Percentiles rank a stretch among this genome's conserved stretches.
Evolutionary conservation across 1,140 invertebrate genomes (phyloP).

Genomic region (Plectrocnemia conspersa): DNA sequence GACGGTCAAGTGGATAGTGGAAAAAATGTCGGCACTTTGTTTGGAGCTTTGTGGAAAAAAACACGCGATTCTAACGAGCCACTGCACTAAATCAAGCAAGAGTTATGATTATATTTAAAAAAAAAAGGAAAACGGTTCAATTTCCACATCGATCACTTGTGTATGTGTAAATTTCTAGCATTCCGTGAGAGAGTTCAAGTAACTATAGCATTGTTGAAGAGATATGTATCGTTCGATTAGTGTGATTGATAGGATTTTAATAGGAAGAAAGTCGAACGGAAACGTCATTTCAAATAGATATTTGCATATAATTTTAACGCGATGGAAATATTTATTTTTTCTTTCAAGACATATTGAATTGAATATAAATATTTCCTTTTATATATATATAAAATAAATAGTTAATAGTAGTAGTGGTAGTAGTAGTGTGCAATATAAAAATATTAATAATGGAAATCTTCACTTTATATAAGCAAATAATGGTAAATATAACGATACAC

Average conservation of each 20-base stretch:
- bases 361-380: background rate
- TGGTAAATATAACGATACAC: no score
- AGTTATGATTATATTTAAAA: background rate
- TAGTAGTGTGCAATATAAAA: background rate
- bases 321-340: background rate
- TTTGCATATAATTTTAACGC: background rate
- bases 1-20: constrained; percentile 14
- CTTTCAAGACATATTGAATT: background rate
- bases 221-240: background rate
- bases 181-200: background rate
- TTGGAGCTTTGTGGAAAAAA: no score
- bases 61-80: constrained; percentile 18
- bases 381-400: background rate
- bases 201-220: background rate
- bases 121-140: background rate
- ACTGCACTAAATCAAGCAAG: background rate
- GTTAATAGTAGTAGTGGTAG: background rate
- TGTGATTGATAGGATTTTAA: constrained; percentile 17
- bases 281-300: background rate
- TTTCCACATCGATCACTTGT: background rate
- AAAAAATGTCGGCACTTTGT: constrained; percentile 14
- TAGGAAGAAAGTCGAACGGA: constrained; percentile 5
- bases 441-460: background rate
- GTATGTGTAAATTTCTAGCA: background rate
- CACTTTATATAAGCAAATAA: no score